Base-by-base conservation (phyloP, 1,140 invertebrate species). In the Trissolcus basalis region DNA sequence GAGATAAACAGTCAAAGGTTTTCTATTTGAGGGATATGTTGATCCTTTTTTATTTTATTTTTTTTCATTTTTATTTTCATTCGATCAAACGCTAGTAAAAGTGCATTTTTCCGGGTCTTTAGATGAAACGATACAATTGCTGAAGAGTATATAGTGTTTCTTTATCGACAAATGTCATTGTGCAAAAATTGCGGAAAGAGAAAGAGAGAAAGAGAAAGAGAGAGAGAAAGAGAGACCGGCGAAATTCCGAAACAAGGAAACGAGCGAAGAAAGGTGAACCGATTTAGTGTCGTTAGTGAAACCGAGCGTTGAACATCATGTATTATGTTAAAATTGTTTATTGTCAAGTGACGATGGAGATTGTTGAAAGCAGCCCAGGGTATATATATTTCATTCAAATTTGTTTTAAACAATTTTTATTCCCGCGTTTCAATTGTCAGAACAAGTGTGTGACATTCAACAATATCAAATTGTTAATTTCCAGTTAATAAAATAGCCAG, bases 241-340 rank as follows among this genome's bases (percentile, higher is more conserved):
- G n/a, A 71, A 27, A 27, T 27, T 27, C 56, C 48, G 36, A 67
- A 68, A 55, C 64, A 54, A 68, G 63, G 55, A 54, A 13, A 60
- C 35, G 35, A 58, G 50, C 14, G 59, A 69, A 71, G 55, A 71
- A 63, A 74, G 70, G 48, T 60, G n/a, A 60, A 64, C n/a, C 53
- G 67, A 59, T 69, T 68, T 76, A 78, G 79, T 80, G 49, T 55
- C 59, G 56, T 56, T 64, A 33, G 53, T 68, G 65, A 80, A 74
- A 80, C 70, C 70, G 78, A 67, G 39, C 47, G 60, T 69, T 43
- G 53, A 61, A 60, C 67, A 61, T 59, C 50, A 89, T 89, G 86
- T 89, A 84, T 74, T 86, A 82, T 12, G 78, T 89, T 45, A 84
- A 85, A 80, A 85, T 86, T 44, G 83, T 89, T 61, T 89, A 89